phyloP scores from a whole-genome alignment of 2,888 invertebrate species.

The Maniola hyperantus region DNA sequence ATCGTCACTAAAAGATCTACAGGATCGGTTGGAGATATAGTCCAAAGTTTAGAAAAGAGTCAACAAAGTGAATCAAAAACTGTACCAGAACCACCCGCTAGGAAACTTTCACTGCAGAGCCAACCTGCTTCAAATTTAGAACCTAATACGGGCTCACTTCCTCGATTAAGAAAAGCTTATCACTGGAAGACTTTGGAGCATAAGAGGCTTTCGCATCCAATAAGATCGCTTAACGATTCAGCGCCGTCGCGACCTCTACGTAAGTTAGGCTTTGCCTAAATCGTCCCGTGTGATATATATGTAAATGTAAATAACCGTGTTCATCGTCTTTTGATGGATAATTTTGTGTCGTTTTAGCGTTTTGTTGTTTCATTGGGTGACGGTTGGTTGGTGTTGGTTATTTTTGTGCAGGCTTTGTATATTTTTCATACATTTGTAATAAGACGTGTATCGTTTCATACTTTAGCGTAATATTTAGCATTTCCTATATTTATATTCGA shows the following conservation, averaged over 20 bases:
- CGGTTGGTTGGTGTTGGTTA: conserved; percentile 33
- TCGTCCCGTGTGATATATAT: conserved; percentile 47
- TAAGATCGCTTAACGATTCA: conserved; percentile 68
- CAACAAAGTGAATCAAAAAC: conserved; percentile 42
- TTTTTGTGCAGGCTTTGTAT: conserved; percentile 25
- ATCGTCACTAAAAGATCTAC: conserved; percentile 30
- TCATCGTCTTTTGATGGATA: conserved; percentile 41
- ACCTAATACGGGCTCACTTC: conserved; percentile 62
- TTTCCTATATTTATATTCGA: not conserved
- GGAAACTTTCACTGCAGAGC: conserved; percentile 68
- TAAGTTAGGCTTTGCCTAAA: conserved; percentile 69
- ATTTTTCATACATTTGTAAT: conserved; percentile 13
- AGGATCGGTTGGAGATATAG: conserved; percentile 54
- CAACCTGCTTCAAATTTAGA: conserved; percentile 51
- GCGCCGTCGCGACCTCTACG: conserved; percentile 66
- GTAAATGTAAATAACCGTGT: conserved; percentile 63
- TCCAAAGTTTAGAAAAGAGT: conserved; percentile 57
- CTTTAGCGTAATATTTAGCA: conserved; percentile 5
- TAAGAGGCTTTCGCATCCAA: conserved; percentile 73
- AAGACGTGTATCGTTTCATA: not conserved
- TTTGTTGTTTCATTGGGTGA: conserved; percentile 39
- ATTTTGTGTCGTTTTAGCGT: conserved; percentile 38
- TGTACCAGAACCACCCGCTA: conserved; percentile 44
- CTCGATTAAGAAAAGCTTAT: conserved; percentile 63
- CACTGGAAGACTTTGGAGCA: conserved; percentile 75